A percentile compares a stretch with the other conserved stretches of the same genome.
phyloP scores from a whole-genome alignment of 2,113 vertebrate species.

The Willisornis vidua region DNA sequence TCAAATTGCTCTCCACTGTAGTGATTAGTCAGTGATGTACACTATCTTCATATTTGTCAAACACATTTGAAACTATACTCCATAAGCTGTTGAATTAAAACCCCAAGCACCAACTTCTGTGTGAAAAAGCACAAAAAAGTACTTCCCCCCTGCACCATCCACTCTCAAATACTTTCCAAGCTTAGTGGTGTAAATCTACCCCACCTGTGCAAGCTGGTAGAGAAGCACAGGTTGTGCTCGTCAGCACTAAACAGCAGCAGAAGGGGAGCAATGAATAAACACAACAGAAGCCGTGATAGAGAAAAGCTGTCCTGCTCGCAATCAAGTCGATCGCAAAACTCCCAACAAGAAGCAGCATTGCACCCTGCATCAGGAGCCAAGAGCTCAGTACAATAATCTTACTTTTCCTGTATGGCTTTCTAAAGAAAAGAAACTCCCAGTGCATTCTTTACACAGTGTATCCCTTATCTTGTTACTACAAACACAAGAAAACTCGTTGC shows the following conservation, averaged over 20 bases:
- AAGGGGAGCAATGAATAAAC: neutral
- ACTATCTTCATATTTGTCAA: neutral
- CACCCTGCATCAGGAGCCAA: neutral
- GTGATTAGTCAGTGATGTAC: accelerated
- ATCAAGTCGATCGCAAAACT: neutral
- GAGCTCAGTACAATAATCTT: neutral
- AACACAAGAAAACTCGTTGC: neutral
- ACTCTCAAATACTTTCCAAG: neutral
- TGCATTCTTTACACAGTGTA: accelerated
- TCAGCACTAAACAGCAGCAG: neutral
- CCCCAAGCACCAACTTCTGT: accelerated
- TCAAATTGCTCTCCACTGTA: neutral
- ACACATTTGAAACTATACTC: accelerated
- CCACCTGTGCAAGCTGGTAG: neutral
- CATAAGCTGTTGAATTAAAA: neutral
- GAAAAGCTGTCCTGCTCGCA: neutral
- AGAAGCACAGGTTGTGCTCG: neutral
- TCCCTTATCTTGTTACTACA: neutral
- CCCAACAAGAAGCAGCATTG: neutral
- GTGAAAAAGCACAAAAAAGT: neutral
- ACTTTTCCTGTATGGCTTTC: neutral
- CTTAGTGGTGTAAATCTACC: neutral
- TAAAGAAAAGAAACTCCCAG: neutral
- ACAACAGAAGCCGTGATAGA: neutral
- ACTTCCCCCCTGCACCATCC: accelerated